Conservation (phyloP, 1,140 invertebrate genomes). For the Sitobion miscanthi region DNA sequence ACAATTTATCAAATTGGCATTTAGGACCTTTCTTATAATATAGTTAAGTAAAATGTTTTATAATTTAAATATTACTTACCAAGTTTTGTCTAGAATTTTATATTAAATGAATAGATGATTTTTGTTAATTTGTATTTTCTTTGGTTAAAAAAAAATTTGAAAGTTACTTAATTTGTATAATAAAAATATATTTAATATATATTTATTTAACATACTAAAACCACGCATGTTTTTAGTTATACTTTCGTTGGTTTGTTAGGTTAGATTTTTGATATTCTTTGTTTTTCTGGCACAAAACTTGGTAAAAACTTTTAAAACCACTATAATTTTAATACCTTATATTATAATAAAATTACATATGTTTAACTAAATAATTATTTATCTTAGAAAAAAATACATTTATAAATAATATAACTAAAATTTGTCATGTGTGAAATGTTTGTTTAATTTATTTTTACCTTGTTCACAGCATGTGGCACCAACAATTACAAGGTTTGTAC, state of each 20-base stretch:
- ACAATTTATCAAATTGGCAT: slow-evolving; percentile 50
- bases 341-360: slow-evolving; percentile 54
- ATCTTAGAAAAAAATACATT: slow-evolving; percentile 55
- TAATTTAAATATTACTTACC: slow-evolving; percentile 51
- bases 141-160: slow-evolving; percentile 13
- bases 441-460: slow-evolving; percentile 57
- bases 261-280: slow-evolving; percentile 33
- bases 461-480: slow-evolving; percentile 44
- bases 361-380: slow-evolving; percentile 53
- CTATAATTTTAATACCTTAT: slow-evolving; percentile 55
- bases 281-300: slow-evolving; percentile 49
- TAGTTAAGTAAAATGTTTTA: slow-evolving; percentile 52
- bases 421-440: slow-evolving; percentile 55
- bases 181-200: slow-evolving; percentile 25
- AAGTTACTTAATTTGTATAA: slow-evolving; percentile 43
- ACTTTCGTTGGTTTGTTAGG: slow-evolving; percentile 14
- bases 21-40: slow-evolving; percentile 38
- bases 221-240: slow-evolving; percentile 25
- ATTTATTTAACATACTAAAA: background rate
- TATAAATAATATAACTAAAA: slow-evolving; percentile 56
- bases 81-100: slow-evolving; percentile 54
- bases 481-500: slow-evolving; percentile 52
- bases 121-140: slow-evolving; percentile 54
- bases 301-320: slow-evolving; percentile 42
- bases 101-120: slow-evolving; percentile 43